A percentile compares a stretch with the other conserved stretches of the same genome.
These are phyloP conservation scores for Drosophila ercepeae DNA, from an alignment of 1,140 invertebrate species.

Conservation along the genomic window DNA sequence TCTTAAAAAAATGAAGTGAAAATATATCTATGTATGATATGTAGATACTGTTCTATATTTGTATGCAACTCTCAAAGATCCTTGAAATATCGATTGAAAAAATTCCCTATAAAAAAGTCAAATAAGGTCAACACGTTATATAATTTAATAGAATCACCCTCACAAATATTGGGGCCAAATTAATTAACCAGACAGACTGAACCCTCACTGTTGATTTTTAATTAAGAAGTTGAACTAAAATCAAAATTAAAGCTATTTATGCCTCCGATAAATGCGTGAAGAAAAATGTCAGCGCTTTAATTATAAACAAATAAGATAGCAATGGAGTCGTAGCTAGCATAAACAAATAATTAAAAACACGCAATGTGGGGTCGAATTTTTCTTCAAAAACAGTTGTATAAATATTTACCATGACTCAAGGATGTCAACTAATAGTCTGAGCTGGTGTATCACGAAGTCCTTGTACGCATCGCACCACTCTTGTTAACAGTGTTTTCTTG, in stretches of 20 bases:
- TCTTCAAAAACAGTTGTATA: slow-evolving; percentile 60
- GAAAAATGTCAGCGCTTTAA: slow-evolving; percentile 53
- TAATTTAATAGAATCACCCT: too few relatives aligned
- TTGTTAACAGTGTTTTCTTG: slow-evolving; percentile 42
- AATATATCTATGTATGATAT: too few relatives aligned
- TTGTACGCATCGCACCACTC: slow-evolving; percentile 27
- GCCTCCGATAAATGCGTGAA: slow-evolving; percentile 35
- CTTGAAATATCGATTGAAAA: too few relatives aligned
- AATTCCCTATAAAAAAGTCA: too few relatives aligned
- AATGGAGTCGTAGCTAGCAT: slow-evolving; percentile 57
- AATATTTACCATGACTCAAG: slow-evolving; percentile 63
- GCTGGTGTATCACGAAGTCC: slow-evolving; percentile 47
- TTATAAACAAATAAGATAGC: slow-evolving; percentile 73
- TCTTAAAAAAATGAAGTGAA: too few relatives aligned
- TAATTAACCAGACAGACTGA: slow-evolving; percentile 70
- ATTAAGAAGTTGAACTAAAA: slow-evolving; percentile 68
- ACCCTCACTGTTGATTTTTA: slow-evolving; percentile 67
- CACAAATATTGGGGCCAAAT: slow-evolving; percentile 52
- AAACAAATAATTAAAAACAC: slow-evolving; percentile 77
- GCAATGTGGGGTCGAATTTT: slow-evolving; percentile 60
- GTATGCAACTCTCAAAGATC: too few relatives aligned
- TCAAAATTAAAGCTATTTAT: slow-evolving; percentile 62
- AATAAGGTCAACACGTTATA: too few relatives aligned
- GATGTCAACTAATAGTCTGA: slow-evolving; percentile 65
- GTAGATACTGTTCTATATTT: too few relatives aligned